Evolutionary conservation across 2,888 invertebrate species (phyloP).

Genomic region (Pterostichus niger): DNA sequence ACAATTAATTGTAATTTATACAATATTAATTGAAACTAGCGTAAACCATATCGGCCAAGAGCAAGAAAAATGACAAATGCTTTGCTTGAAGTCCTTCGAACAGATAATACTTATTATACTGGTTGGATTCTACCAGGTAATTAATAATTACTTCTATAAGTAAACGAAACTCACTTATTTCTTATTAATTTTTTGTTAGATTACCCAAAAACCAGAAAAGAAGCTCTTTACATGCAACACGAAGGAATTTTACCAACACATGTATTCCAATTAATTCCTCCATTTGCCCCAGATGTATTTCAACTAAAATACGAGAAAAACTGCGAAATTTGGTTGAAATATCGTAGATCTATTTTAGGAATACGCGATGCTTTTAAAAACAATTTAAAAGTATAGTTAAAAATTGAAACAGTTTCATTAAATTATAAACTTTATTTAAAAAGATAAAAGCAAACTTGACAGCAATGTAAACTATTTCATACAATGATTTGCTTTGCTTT

Average conservation of each 20-base stretch:
- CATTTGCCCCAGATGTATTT: slow-evolving; percentile 73
- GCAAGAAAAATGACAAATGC: slow-evolving; percentile 17
- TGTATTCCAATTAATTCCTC: slow-evolving; percentile 77
- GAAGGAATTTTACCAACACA: slow-evolving; percentile 79
- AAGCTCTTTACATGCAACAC: slow-evolving; percentile 77
- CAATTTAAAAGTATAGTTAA: slow-evolving; percentile 71
- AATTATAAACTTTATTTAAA: too few relatives aligned
- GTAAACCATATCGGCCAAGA: slow-evolving; percentile 20
- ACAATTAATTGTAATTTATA: too few relatives aligned
- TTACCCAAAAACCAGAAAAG: slow-evolving; percentile 76
- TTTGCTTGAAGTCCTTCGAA: slow-evolving; percentile 27
- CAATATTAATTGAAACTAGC: slow-evolving; percentile 4
- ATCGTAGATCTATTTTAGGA: slow-evolving; percentile 73
- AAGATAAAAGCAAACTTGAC: too few relatives aligned
- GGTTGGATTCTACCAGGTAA: slow-evolving; percentile 68
- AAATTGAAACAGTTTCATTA: too few relatives aligned
- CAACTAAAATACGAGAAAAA: slow-evolving; percentile 74
- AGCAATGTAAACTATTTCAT: too few relatives aligned
- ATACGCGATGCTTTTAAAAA: slow-evolving; percentile 75
- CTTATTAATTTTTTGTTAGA: slow-evolving; percentile 71
- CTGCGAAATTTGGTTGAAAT: slow-evolving; percentile 73
- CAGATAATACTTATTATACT: slow-evolving; percentile 57
- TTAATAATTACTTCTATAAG: neutral
- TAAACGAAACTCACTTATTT: neutral
- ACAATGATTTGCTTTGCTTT: too few relatives aligned